These are phyloP conservation scores for Macquaria ambigua DNA, from an alignment of 2,113 vertebrate genomes.

Conservation along the genomic window DNA sequence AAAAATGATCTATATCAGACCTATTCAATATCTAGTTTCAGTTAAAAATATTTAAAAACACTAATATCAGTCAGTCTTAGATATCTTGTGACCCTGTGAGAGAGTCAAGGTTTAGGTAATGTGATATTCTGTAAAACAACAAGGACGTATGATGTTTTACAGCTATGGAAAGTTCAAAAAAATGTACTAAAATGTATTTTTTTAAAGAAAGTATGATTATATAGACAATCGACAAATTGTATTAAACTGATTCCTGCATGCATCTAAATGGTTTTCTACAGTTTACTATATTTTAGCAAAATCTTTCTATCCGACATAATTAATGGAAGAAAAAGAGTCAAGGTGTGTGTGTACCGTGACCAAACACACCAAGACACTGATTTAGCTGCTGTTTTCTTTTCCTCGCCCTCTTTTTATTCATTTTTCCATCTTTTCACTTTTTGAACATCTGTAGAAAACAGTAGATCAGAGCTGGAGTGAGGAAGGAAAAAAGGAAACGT, in stretches of 20 bases:
- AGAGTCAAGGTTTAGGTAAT: not conserved
- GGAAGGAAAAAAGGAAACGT: not conserved
- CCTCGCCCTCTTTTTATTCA: not conserved
- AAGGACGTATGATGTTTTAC: too few relatives aligned
- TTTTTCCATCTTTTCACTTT: not conserved
- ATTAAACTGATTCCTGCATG: not conserved
- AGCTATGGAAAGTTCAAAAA: not conserved
- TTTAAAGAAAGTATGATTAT: not conserved
- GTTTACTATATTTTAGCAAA: not conserved
- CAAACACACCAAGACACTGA: not conserved
- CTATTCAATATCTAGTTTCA: not conserved
- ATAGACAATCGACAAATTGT: not conserved
- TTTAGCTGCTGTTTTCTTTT: not conserved
- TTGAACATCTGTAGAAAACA: not conserved
- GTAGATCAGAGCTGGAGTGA: not conserved
- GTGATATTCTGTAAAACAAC: not conserved
- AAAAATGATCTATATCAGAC: not conserved
- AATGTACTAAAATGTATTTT: not conserved
- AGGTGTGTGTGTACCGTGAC: not conserved
- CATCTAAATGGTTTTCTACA: not conserved
- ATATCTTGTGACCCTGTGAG: not conserved
- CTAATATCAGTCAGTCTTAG: not conserved
- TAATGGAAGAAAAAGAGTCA: not conserved
- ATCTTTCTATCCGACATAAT: not conserved
- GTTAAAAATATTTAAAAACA: not conserved